Evolutionary conservation across 2,888 invertebrate genomes (phyloP).

Genomic region (Cephus nigrinus): DNA sequence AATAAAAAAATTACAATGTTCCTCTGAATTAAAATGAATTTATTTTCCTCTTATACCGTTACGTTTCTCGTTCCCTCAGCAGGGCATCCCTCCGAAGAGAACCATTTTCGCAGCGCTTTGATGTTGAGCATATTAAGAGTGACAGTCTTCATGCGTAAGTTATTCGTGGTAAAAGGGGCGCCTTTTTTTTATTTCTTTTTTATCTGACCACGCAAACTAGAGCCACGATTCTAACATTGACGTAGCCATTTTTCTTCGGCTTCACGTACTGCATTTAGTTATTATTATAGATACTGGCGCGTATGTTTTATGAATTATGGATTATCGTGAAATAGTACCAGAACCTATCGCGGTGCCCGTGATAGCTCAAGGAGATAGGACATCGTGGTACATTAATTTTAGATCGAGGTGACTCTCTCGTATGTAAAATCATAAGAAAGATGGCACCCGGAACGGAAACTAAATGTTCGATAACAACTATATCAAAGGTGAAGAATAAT

Average conservation of each 20-base stretch:
- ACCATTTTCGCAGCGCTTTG: constrained; percentile 31
- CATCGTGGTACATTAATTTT: too few species aligned
- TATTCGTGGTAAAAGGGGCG: neutral
- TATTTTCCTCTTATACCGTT: neutral
- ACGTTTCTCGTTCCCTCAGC: too few species aligned
- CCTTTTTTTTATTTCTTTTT: neutral
- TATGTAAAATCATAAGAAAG: too few species aligned
- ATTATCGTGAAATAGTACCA: too few species aligned
- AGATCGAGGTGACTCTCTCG: too few species aligned
- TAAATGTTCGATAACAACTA: too few species aligned
- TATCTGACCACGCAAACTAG: too few species aligned
- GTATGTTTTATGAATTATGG: neutral
- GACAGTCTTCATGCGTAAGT: constrained; percentile 8
- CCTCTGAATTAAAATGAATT: constrained; percentile 8
- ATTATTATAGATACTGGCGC: neutral
- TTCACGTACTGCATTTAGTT: neutral
- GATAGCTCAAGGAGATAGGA: too few species aligned
- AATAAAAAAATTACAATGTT: neutral
- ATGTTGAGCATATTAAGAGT: constrained; percentile 8
- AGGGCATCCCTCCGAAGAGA: constrained; percentile 8
- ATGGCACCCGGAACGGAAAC: too few species aligned
- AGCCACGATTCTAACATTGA: neutral
- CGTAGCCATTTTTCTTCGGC: neutral
- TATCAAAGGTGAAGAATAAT: too few species aligned
- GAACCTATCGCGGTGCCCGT: too few species aligned